Evolutionary conservation across 1,140 invertebrate species (phyloP), one percentile per base, ranked within the genome.

Genomic region (Brevipalpus yothersi): DNA sequence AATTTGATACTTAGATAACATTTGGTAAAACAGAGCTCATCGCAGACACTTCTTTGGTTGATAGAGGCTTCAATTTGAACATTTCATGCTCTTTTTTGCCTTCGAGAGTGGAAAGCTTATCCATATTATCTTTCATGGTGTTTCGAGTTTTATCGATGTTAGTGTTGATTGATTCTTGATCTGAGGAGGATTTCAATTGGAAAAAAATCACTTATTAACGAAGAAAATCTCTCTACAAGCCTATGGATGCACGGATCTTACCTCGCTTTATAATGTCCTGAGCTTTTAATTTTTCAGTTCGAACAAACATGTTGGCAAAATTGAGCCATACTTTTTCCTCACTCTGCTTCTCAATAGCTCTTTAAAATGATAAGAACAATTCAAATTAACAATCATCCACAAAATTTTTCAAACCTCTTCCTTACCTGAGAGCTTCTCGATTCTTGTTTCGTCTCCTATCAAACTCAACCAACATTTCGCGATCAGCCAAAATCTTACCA

Each of bases 261-360:
- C 62, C 62, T 59, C 59, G 56, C 43, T 61, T 53, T 23, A 63
- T 55, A 39, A 63, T 61, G 8, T 17, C 39, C 41, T 60, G 41
- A 15, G 58, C 63, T 42, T 60, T 63, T 42, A 13, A n/a, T 45
- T 23, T 63, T 15, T 49, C 45, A 21, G 58, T 60, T 60, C 60
- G 61, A 47, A 63, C 61, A 42, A 63, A 63, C 60, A 63, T 61
- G 47, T 63, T 63, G 45, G 60, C 63, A 58, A 58, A 61, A 42
- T 55, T 61, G 41, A 63, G 40, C 60, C 63, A 63, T 5, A 59
- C 61, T 58, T 63, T 63, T 62, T 57, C 41, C 8, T 41, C 5
- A 7, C 17, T 42, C 5, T 57, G 15, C 19, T 42, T 19, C 17
- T 43, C 15, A 15, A 42, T 57, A 9, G 19, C 8, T 19, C 41